Evolutionary conservation across 2,113 vertebrate species (phyloP), one percentile per base, ranked within the genome.

Genomic region (Monopterus albus): DNA sequence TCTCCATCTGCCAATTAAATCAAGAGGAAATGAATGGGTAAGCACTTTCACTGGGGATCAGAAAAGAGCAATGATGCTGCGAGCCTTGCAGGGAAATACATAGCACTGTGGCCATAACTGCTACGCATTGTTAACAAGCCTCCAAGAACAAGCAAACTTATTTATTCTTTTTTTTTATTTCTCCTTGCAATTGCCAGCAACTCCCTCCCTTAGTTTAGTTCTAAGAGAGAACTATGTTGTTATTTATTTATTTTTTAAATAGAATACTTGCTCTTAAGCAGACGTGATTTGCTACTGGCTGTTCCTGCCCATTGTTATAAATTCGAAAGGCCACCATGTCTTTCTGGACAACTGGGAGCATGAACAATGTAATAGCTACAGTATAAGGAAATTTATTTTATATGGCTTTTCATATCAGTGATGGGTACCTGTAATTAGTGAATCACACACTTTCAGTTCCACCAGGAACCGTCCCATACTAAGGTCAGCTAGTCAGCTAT

Each of bases 21-120:
- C 25, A 82, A 75, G 55, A 70, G 78, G 67, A 88, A 84, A 82
- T 82, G 50, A 82, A 89, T 85, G 78, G 76, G 73, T 84, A 82
- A 84, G 82, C 75, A 69, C 53, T 73, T 82, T 83, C 64, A 75
- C 28, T 83, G 77, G 65, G 80, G 71, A 77, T 79, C 67, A 77
- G 43, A 75, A 69, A 75, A 55, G 57, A 76, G 36, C 33, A 67
- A 84, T 67, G 49, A 21, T 39, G 62, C 45, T 64, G 55, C 52
- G 76, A 69, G 40, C 36, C 33, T 51, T 51, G 42, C 68, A 69
- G 79, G 63, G 45, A 46, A 38, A 17, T 28, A 17, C 36, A 33
- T 26, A 8, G 0, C 59, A 51, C 49, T 35, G 2, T 57, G 2
- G 23, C 56, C 46, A 15, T 39, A 49, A 58, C 78, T 50, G 23